Percentiles rank a stretch among this genome's conserved stretches.
Conservation (phyloP, 2,888 invertebrate species). For the Drosophila multiciliata region DNA sequence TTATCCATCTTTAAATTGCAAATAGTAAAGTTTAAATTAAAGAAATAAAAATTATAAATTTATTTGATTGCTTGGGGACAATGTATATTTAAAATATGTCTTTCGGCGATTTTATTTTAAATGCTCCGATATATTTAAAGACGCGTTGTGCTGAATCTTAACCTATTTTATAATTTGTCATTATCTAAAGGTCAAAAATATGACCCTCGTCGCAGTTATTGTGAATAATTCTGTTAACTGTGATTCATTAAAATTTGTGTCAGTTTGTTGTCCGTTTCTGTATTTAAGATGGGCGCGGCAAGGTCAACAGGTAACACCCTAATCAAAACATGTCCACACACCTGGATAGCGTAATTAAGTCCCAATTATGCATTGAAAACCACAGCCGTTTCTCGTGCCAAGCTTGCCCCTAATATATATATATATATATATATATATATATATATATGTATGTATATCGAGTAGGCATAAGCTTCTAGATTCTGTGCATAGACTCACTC, state of each 20-base stretch:
- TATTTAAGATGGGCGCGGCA: conserved; percentile 42
- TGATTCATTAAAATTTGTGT: background rate
- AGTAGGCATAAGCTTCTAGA: conserved; percentile 36
- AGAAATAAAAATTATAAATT: background rate
- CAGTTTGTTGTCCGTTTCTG: background rate
- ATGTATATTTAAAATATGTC: too few species aligned
- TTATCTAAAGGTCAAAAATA: background rate
- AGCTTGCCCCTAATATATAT: conserved; percentile 34
- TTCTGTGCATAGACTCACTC: conserved; percentile 7
- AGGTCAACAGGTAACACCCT: conserved; percentile 42
- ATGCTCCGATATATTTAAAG: too few species aligned
- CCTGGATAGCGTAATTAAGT: conserved; percentile 57
- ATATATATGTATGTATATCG: conserved; percentile 1
- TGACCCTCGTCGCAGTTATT: background rate
- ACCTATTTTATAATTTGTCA: background rate
- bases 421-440: background rate
- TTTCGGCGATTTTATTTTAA: too few species aligned
- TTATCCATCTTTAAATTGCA: background rate
- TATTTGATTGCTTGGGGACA: background rate
- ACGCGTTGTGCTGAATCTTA: background rate
- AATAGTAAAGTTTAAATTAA: background rate
- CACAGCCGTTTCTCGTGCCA: conserved; percentile 65
- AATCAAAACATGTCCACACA: conserved; percentile 15
- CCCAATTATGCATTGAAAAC: conserved; percentile 68
- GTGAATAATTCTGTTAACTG: background rate